These are phyloP conservation scores for Lepetodrilus schrolli DNA, from an alignment of 2,888 invertebrate species.

Conservation along the genomic window DNA sequence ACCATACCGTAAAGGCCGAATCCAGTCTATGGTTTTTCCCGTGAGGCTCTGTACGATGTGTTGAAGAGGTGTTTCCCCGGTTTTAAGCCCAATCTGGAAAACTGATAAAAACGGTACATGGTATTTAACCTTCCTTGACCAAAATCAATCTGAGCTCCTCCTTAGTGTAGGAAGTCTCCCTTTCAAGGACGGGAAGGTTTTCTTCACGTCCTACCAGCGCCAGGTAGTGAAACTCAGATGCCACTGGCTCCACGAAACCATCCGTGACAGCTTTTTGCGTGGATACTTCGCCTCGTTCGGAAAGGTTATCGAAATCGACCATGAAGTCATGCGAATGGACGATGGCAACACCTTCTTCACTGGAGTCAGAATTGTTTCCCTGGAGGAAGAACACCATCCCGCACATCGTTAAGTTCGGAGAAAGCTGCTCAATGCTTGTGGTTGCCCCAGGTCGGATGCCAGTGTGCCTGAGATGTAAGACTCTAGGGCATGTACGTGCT, in stretches of 20 bases:
- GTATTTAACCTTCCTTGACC: not conserved
- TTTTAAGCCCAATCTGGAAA: not conserved
- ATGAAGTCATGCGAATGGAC: not conserved
- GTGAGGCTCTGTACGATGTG: not conserved
- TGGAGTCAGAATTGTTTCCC: not conserved
- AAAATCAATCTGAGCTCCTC: not conserved
- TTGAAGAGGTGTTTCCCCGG: not conserved
- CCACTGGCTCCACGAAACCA: not conserved
- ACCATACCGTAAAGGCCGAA: not conserved
- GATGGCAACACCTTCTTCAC: not conserved
- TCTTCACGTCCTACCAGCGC: not conserved
- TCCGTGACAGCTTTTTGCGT: not conserved
- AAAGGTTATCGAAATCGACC: not conserved
- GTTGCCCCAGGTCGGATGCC: slow-evolving; percentile 3
- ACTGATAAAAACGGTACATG: not conserved
- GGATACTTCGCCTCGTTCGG: not conserved
- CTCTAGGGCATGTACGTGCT: not conserved
- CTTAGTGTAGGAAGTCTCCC: not conserved
- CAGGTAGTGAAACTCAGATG: not conserved
- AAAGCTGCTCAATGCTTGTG: not conserved
- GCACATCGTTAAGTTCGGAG: not conserved
- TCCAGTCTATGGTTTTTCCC: not conserved
- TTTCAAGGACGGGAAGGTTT: not conserved
- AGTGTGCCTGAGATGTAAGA: not conserved
- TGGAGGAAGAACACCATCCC: not conserved